These are phyloP conservation scores for Maconellicoccus hirsutus DNA, from an alignment of 1,140 invertebrate species.

Conservation along the genomic window DNA sequence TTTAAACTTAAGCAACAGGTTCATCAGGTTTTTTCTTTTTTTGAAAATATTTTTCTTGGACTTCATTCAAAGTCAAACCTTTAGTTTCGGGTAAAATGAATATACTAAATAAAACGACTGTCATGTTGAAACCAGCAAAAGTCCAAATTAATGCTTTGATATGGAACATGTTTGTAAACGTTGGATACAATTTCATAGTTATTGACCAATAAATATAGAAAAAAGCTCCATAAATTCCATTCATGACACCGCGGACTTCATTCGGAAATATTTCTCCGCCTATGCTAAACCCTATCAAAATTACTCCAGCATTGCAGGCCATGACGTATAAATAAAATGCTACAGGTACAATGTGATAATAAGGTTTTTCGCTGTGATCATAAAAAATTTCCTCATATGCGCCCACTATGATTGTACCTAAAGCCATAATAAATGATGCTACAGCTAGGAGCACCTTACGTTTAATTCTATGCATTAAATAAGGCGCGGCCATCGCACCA, in stretches of 20 bases:
- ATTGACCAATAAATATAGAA: too few species aligned
- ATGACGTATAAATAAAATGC: conserved; percentile 33
- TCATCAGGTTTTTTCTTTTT: too few species aligned
- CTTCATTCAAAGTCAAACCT: conserved; percentile 59
- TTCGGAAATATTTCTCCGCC: conserved; percentile 36
- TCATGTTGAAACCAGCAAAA: conserved; percentile 42
- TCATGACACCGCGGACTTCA: conserved; percentile 40
- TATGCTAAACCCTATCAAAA: conserved; percentile 36
- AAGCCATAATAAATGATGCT: conserved; percentile 14
- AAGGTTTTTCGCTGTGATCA: not conserved
- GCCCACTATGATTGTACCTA: not conserved
- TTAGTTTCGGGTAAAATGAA: conserved; percentile 70
- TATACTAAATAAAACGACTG: conserved; percentile 43
- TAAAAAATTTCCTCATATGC: not conserved
- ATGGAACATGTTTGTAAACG: too few species aligned
- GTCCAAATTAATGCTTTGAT: conserved; percentile 35
- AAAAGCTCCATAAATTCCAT: conserved; percentile 36
- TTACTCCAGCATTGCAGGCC: conserved; percentile 34
- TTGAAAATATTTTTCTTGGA: conserved; percentile 37
- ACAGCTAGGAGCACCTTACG: not conserved
- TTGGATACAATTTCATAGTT: too few species aligned
- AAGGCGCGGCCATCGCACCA: too few species aligned
- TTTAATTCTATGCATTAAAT: too few species aligned
- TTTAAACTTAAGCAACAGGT: too few species aligned
- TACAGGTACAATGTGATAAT: not conserved